phyloP scores from a whole-genome alignment of 2,797 vertebrate species.

The Protonibea diacanthus region DNA sequence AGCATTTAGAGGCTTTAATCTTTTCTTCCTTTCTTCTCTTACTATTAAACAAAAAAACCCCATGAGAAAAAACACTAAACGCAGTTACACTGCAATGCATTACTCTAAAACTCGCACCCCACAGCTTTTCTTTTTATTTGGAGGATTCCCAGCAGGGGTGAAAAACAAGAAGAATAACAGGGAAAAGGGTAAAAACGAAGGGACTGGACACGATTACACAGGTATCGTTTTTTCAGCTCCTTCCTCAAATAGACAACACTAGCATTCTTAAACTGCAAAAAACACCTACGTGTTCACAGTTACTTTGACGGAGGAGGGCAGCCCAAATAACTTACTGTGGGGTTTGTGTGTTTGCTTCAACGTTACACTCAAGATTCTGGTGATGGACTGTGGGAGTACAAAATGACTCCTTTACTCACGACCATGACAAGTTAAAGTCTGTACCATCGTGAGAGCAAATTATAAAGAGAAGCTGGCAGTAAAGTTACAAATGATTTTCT shows the following conservation, averaged over 20 bases:
- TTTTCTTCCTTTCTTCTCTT: slow-evolving; percentile 9
- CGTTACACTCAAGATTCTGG: background rate
- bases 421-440: background rate
- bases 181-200: slow-evolving; percentile 19
- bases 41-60: slow-evolving; percentile 12
- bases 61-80: background rate
- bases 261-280: background rate
- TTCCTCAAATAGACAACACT: slow-evolving; percentile 33
- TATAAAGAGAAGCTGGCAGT: background rate
- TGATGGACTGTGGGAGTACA: background rate
- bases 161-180: slow-evolving; percentile 20
- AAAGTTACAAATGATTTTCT: background rate
- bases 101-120: slow-evolving; percentile 6
- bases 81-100: background rate
- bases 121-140: slow-evolving; percentile 17
- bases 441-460: background rate
- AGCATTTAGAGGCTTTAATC: slow-evolving; percentile 22
- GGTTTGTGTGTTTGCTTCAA: background rate
- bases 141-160: slow-evolving; percentile 40
- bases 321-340: background rate
- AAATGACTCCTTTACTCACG: background rate
- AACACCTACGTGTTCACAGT: slow-evolving; percentile 16
- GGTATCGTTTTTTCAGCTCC: slow-evolving; percentile 4
- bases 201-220: slow-evolving; percentile 1
- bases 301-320: background rate